Evolutionary conservation across 2,888 invertebrate genomes (phyloP), one percentile per base, ranked within the genome.

Genomic region (Drosophila formosana): DNA sequence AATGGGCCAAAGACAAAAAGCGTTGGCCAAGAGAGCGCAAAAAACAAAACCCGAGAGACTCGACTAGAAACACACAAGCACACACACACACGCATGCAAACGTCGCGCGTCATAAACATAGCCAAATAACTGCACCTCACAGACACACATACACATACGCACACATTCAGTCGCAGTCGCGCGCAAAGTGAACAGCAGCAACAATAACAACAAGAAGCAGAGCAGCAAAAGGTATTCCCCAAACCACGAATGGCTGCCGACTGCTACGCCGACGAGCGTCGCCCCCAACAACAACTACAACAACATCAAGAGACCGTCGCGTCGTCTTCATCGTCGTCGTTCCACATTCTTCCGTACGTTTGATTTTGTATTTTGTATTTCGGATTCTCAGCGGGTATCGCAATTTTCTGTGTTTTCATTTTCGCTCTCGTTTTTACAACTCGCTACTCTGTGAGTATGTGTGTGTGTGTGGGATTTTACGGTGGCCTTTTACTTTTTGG

Each of bases 381-480:
- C 63, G 70, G 53, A 50, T 71, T 63, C 18, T 37, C 37, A 37
- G n/a, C 4, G 37, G 61, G 70, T 74, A 78, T 78, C 66, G 69
- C 80, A 50, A 67, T 83, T 80, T 69, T 47, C 18, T 75, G 51
- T 64, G 63, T 88, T 89, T 88, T 72, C 66, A 75, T 83, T 89
- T 85, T 89, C 85, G 89, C 89, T 85, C 85, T 89, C 88, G 78
- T 82, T 85, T 87, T 66, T 73, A 85, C 58, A 61, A 67, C 69
- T 80, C 74, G 74, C 66, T 74, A 55, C 64, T 80, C 70, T 63
- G 60, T 64, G 4, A 46, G 58, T 30, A 6, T 55, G 51, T 47
- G 46, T 62, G 43, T 52, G 46, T 13, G 13, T 51, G 9, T 57
- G 28, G 57, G 13, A 46, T 7, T 52, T 23, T 37, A n/a, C 49